phyloP scores from a whole-genome alignment of 2,113 vertebrate species.

The Corvus cornix region DNA sequence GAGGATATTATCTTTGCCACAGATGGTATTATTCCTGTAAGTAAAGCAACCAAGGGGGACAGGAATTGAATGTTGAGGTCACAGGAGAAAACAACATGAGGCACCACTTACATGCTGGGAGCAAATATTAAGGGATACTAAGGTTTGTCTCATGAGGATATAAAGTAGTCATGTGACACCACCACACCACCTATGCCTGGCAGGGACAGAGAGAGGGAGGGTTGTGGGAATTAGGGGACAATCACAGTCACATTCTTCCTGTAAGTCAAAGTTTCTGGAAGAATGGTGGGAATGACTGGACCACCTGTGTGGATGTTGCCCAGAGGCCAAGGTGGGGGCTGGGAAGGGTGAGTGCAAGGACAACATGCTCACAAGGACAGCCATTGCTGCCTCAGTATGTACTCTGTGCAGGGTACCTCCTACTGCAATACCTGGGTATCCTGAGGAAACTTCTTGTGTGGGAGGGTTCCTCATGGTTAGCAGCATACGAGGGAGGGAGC shows the following conservation, averaged over 20 bases:
- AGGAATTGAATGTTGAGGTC: conserved; percentile 56
- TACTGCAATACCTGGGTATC: background rate
- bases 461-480: background rate
- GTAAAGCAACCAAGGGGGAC: conserved; percentile 32
- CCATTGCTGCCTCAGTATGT: background rate
- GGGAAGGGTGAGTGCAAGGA: background rate
- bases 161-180: conserved; percentile 32
- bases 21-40: conserved; percentile 35
- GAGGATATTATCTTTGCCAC: conserved; percentile 26
- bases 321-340: background rate
- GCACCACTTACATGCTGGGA: conserved; percentile 43
- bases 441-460: background rate
- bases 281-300: background rate
- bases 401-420: background rate
- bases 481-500: background rate
- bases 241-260: background rate
- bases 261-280: background rate
- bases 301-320: background rate
- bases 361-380: background rate
- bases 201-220: background rate
- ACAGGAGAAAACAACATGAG: conserved; percentile 27
- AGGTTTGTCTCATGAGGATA: conserved; percentile 18
- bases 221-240: background rate
- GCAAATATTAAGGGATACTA: conserved; percentile 50
- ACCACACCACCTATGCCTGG: background rate